Evolutionary conservation across 2,113 vertebrate species (phyloP), one percentile per base, ranked within the genome.

Genomic region (Nesogale talazaci): DNA sequence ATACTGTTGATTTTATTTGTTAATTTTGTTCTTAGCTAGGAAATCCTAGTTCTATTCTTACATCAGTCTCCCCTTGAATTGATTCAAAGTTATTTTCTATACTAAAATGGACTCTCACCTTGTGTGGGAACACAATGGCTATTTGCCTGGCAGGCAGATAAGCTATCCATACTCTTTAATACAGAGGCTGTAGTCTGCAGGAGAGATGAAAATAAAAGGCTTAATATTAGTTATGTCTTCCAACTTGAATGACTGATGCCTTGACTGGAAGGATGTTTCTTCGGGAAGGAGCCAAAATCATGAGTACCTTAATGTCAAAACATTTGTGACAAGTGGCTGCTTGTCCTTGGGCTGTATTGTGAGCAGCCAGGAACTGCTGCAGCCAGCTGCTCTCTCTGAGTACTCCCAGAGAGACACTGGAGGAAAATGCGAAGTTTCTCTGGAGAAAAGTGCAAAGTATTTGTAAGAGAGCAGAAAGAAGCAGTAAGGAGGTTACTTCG

Each of bases 11-110:
- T 59, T 69, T 22, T 9, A 90, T 86, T 69, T 76, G 38, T 77
- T 86, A 46, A 72, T 83, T 25, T 88, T 12, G 31, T 11, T 84
- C 36, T 31, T 36, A 83, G 3, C n/a, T 70, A 67, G 74, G 23
- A 31, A 63, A 94, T 86, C 88, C 67, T 83, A 31, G 17, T 36
- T 83, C 9, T 84, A 22, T 90, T 80, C n/a, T 91, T 6, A 65
- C 9, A 88, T 57, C 8, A 23, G 10, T 88, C 74, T 86, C 25
- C 27, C 38, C 77, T 38, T 19, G 56, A 74, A 89, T 91, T 29
- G 42, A 70, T 80, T 86, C 40, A n/a, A 52, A 93, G 74, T 92
- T 42, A 75, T 95, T 92, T 88, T 72, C n/a, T 90, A 57, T 56
- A 74, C 2, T 74, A 74, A 40, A 83, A 63, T 94, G 67, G 52